These are phyloP conservation scores for Platypus cylindrus DNA, from an alignment of 2,888 invertebrate genomes.

Conservation along the genomic window DNA sequence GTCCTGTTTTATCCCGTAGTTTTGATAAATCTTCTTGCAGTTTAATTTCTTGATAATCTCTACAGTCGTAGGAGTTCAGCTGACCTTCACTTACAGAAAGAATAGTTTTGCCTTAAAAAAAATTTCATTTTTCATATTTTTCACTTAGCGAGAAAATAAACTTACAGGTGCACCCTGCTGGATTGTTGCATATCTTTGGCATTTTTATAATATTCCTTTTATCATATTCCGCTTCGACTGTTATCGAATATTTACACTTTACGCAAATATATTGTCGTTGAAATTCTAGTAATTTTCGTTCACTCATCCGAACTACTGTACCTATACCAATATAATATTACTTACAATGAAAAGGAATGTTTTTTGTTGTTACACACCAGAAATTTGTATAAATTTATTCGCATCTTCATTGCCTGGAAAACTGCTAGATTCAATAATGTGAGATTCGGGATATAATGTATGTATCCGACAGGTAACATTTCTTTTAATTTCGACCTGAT, in stretches of 20 bases:
- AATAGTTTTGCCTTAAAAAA: slow-evolving; percentile 40
- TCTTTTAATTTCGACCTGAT: slow-evolving; percentile 41
- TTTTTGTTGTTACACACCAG: slow-evolving; percentile 36
- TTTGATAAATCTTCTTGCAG: slow-evolving; percentile 70
- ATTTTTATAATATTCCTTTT: slow-evolving; percentile 31
- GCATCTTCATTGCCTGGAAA: slow-evolving; percentile 61
- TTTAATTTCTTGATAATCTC: slow-evolving; percentile 78
- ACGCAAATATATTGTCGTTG: slow-evolving; percentile 60
- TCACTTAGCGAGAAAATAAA: neutral
- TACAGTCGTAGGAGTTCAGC: slow-evolving; percentile 51
- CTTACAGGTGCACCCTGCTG: slow-evolving; percentile 36
- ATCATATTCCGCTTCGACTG: slow-evolving; percentile 56
- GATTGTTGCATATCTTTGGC: slow-evolving; percentile 43
- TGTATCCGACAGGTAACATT: slow-evolving; percentile 50
- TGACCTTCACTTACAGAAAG: slow-evolving; percentile 38
- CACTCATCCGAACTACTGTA: slow-evolving; percentile 64
- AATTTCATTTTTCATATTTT: slow-evolving; percentile 1
- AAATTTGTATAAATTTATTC: slow-evolving; percentile 59
- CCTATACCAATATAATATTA: slow-evolving; percentile 37
- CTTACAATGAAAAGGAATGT: slow-evolving; percentile 1
- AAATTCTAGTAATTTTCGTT: slow-evolving; percentile 63
- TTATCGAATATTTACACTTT: slow-evolving; percentile 59
- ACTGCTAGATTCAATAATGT: slow-evolving; percentile 48
- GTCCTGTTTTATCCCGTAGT: slow-evolving; percentile 57
- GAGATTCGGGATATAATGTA: slow-evolving; percentile 56